Evolutionary conservation across 2,797 vertebrate species (phyloP).

Genomic region (Molossus alvarezi): DNA sequence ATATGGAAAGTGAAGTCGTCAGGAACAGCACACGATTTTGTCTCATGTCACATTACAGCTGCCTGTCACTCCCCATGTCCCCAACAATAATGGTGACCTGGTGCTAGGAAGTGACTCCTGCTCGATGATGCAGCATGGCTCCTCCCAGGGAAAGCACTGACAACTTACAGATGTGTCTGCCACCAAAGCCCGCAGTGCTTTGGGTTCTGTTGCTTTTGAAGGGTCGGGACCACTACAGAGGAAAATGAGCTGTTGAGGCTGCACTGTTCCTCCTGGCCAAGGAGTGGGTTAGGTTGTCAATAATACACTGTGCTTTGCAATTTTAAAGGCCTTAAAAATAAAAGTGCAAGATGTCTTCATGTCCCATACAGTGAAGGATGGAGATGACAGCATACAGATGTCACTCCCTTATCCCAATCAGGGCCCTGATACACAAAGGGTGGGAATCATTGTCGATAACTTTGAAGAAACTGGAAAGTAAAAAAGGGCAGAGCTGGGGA

Average conservation of each 20-base stretch:
- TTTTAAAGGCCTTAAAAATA: background rate
- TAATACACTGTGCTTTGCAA: rapidly evolving
- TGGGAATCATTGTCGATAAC: too few species aligned
- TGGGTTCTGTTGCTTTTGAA: background rate
- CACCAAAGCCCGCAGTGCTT: background rate
- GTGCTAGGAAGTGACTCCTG: constrained; percentile 76
- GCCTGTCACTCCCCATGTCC: constrained; percentile 9
- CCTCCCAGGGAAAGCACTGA: background rate
- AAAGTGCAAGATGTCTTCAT: background rate
- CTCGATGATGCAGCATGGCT: constrained; percentile 62
- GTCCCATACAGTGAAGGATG: background rate
- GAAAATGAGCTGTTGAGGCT: rapidly evolving
- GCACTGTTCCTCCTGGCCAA: background rate
- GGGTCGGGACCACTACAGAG: background rate
- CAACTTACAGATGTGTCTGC: background rate
- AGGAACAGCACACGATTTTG: background rate
- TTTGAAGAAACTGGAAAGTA: background rate
- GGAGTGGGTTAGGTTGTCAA: rapidly evolving
- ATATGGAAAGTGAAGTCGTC: background rate
- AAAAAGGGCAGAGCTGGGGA: background rate
- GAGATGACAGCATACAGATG: background rate
- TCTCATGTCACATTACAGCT: constrained; percentile 27
- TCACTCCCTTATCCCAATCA: too few species aligned
- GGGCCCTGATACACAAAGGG: background rate
- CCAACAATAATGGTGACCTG: constrained; percentile 75